Conservation (phyloP, 2,888 invertebrate species). For the Oligia strigilis region DNA sequence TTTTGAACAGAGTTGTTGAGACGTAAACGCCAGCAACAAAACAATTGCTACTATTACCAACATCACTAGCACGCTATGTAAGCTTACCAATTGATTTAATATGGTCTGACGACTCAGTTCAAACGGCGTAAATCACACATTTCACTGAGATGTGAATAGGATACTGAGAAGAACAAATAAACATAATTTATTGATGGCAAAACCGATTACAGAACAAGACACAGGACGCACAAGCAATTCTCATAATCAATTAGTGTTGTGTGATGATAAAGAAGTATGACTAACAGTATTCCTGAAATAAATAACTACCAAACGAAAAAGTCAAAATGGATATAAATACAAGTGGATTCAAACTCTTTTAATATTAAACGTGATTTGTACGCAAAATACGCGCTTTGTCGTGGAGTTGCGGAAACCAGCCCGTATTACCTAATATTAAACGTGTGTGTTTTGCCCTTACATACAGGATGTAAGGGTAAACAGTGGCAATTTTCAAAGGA, state of each 20-base stretch:
- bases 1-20: neutral
- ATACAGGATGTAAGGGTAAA: too few species aligned
- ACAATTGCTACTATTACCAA: neutral
- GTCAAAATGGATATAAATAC: neutral
- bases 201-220: slow-evolving; percentile 4
- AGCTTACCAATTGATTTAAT: neutral
- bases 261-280: slow-evolving; percentile 12
- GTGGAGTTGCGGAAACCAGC: too few species aligned
- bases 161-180: neutral
- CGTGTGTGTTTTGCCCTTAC: neutral
- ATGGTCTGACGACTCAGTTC: neutral
- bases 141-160: neutral
- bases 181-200: neutral
- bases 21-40: neutral
- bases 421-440: neutral
- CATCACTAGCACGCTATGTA: neutral
- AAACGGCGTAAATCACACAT: neutral
- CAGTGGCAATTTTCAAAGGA: too few species aligned
- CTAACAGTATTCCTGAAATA: slow-evolving; percentile 13
- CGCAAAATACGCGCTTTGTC: too few species aligned
- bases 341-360: neutral
- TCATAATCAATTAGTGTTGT: slow-evolving; percentile 2
- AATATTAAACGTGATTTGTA: neutral
- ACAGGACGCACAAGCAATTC: slow-evolving; percentile 1
- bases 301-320: slow-evolving; percentile 21